Base-by-base conservation (phyloP, 35 echinoderm and acorn worm genomes). In the Lytechinus variegatus region DNA sequence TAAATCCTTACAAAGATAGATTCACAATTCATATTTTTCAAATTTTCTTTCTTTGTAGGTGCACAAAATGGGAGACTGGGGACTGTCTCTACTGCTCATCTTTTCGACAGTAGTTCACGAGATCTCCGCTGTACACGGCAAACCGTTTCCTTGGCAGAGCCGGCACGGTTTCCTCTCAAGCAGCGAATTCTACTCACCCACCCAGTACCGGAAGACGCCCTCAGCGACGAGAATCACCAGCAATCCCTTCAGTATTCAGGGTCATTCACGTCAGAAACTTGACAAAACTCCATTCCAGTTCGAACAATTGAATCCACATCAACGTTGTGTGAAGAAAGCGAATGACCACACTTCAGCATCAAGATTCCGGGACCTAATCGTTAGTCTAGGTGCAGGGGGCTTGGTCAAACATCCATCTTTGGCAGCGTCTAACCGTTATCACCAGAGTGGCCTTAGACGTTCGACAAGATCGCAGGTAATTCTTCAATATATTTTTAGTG, bases 31-130 rank as follows among this genome's bases (percentile, higher is more conserved):
- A 60, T 12, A 60, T 24, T 79, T 2, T 21, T 24, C 0, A 5
- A 8, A 6, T 4, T 9, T 90, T 29, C n/a, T 54, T 90, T 29
- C n/a, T 12, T 1, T 90, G 6, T 27, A 90, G 88, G 52, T 54
- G 88, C 88, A 90, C 88, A 90, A 90, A 90, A 90, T 90, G 88
- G 88, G 88, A 90, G 88, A 90, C 88, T 90, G 88, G 88, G 88
- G 28, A 44, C 52, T 90, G 88, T 90, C 88, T 90, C 88, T 90
- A 54, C 88, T 90, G 28, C 88, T 90, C 88, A 90, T 90, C 88
- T 52, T 90, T 8, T 90, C 88, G 29, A 90, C 88, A 90, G 29
- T 90, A 44, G 88, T 90, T 27, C 27, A 29, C 13, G 88, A 90
- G 88, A 90, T 90, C 12, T 90, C 88, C 88, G 52, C 88, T 90